Percentiles rank a stretch among this genome's conserved stretches.
phyloP scores from a whole-genome alignment of 2,113 vertebrate species.

The Callospermophilus lateralis region DNA sequence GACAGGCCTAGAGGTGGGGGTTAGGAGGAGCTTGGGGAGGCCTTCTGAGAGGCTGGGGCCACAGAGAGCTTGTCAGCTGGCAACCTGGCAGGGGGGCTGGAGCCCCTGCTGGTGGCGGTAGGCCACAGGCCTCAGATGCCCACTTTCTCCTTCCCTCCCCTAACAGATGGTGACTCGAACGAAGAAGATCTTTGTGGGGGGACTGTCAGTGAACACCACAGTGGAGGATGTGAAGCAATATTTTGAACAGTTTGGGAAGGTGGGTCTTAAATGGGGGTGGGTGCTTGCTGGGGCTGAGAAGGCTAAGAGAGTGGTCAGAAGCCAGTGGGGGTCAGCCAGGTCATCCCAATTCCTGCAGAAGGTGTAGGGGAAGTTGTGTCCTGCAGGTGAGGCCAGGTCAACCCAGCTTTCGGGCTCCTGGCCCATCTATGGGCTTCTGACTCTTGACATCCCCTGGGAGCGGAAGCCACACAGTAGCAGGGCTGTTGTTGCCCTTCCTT shows the following conservation, averaged over 20 bases:
- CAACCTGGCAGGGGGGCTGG: slow-evolving; percentile 72
- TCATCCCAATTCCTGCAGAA: neutral
- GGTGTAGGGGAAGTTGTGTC: neutral
- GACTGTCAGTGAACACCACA: slow-evolving; percentile 98
- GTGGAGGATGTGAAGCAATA: slow-evolving; percentile 99
- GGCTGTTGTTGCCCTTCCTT: slow-evolving; percentile 48
- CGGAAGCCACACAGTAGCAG: slow-evolving; percentile 61
- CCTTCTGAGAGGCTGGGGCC: slow-evolving; percentile 69
- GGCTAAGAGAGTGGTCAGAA: neutral
- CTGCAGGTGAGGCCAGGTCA: slow-evolving; percentile 43
- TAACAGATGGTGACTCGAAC: slow-evolving; percentile 99
- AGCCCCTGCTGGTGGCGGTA: slow-evolving; percentile 78
- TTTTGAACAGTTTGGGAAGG: slow-evolving; percentile 99
- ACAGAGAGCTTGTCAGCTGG: slow-evolving; percentile 83
- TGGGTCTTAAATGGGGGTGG: slow-evolving; percentile 83
- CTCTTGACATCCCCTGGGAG: slow-evolving; percentile 62
- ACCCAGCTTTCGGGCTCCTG: neutral
- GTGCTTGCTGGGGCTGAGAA: slow-evolving; percentile 32
- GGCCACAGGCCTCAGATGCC: slow-evolving; percentile 80
- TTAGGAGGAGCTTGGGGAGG: slow-evolving; percentile 5
- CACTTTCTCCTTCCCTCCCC: slow-evolving; percentile 84
- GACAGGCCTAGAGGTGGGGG: slow-evolving; percentile 65
- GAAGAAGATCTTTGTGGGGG: slow-evolving; percentile 99
- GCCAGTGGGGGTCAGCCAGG: neutral
- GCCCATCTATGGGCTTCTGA: slow-evolving; percentile 5